phyloP scores from a whole-genome alignment of 2,888 invertebrate species.

The Andrena bicolor region DNA sequence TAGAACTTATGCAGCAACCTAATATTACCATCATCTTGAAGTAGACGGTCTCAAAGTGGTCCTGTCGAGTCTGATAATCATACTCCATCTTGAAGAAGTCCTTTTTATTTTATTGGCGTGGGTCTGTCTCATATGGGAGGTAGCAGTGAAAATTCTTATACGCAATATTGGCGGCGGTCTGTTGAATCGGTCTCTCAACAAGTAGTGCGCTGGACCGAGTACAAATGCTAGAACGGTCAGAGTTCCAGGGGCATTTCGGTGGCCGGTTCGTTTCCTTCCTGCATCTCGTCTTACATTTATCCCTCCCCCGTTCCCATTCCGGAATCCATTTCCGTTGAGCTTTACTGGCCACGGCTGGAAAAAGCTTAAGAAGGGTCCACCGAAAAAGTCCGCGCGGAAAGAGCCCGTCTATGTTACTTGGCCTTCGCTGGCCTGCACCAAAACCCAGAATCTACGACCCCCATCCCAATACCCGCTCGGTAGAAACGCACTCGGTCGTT shows the following conservation, averaged over 20 bases:
- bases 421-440: slow-evolving; percentile 42
- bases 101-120: too few relatives aligned
- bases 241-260: slow-evolving; percentile 62
- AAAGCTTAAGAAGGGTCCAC: slow-evolving; percentile 53
- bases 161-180: slow-evolving; percentile 53
- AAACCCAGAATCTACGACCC: slow-evolving; percentile 63
- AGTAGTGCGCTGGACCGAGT: slow-evolving; percentile 54
- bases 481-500: slow-evolving; percentile 53
- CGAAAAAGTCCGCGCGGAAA: slow-evolving; percentile 36
- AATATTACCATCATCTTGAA: too few relatives aligned
- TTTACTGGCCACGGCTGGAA: slow-evolving; percentile 65
- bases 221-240: slow-evolving; percentile 46
- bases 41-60: too few relatives aligned
- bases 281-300: slow-evolving; percentile 72
- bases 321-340: slow-evolving; percentile 68
- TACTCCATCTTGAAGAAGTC: too few relatives aligned
- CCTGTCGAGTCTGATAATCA: too few relatives aligned
- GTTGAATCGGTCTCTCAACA: slow-evolving; percentile 63
- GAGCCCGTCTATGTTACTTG: slow-evolving; percentile 27
- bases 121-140: slow-evolving; percentile 21
- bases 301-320: slow-evolving; percentile 62
- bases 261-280: slow-evolving; percentile 69
- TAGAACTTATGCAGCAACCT: too few relatives aligned
- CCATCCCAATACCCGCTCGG: slow-evolving; percentile 52
- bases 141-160: slow-evolving; percentile 56